Percentiles rank a stretch among this genome's conserved stretches.
These are phyloP conservation scores for Bettongia penicillata DNA, from an alignment of 2,113 vertebrate species.

Conservation along the genomic window DNA sequence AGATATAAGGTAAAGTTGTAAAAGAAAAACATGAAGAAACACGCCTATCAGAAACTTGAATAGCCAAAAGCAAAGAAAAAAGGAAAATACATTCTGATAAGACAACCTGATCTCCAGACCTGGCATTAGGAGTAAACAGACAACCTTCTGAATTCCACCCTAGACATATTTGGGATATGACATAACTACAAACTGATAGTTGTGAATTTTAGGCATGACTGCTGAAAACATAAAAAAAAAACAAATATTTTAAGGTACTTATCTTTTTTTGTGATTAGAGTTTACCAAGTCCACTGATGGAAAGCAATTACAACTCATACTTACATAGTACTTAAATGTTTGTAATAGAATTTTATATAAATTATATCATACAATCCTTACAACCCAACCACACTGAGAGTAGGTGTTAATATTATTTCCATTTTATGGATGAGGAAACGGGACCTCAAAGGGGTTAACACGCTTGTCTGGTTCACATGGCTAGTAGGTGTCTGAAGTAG, in stretches of 20 bases:
- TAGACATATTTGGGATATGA: background rate
- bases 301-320: background rate
- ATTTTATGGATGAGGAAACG: background rate
- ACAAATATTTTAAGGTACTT: conserved; percentile 32
- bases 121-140: conserved; percentile 23
- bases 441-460: background rate
- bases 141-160: conserved; percentile 38
- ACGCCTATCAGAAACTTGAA: background rate
- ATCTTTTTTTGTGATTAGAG: background rate
- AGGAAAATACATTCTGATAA: conserved; percentile 19
- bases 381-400: background rate
- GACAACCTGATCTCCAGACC: conserved; percentile 33
- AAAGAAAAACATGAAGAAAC: background rate
- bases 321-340: background rate
- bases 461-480: background rate
- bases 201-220: conserved; percentile 3
- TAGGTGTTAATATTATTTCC: background rate
- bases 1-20: background rate
- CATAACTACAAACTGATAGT: background rate
- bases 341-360: background rate
- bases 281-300: background rate
- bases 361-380: background rate
- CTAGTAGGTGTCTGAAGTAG: background rate
- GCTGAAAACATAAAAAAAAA: background rate
- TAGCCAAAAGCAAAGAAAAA: background rate